Evolutionary conservation across 2,113 vertebrate genomes (phyloP), one percentile per base, ranked within the genome.

Genomic region (Pogonocichla stellata): DNA sequence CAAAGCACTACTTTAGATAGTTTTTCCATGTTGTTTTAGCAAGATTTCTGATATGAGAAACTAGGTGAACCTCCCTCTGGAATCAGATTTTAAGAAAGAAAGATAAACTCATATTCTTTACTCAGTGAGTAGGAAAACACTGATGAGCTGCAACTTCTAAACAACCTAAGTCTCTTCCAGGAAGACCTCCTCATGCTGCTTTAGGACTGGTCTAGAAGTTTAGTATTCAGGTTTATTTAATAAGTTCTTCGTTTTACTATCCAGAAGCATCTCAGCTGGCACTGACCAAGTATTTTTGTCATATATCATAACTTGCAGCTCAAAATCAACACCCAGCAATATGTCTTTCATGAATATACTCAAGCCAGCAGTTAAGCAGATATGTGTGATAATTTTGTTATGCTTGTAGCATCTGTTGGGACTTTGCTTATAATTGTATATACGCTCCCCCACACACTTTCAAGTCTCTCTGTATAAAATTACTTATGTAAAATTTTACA

Each of bases 401-500:
- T 45, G 10, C 8, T 71, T 62, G 5, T 16, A 58, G 18, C 42
- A 58, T 25, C 19, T 64, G 9, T 51, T 67, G 66, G 4, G 2
- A 56, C 75, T 92, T 83, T 34, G 6, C 8, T 26, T 43, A 11
- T 29, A 65, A 56, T 40, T 80, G 36, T 47, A 14, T 34, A 22
- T 25, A 22, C 14, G 8, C 1, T 7, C 3, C 1, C 20, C 1
- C 10, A 17, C 9, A 31, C 29, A 61, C 4, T 17, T 34, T 2
- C 2, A 64, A 57, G 12, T 31, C 5, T 78, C 2, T 14, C 6
- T 36, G 2, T 12, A 19, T 24, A 42, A 50, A 65, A n/a, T 36
- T 78, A 23, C 8, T 3, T 12, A 19, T 10, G 13, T 54, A 66
- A 88, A 91, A 56, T 71, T 6, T 56, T 82, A 50, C 13, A 33